Evolutionary conservation across 92 coral and sea anemone species (phyloP).

Genomic region (Parazoanthus swiftii): DNA sequence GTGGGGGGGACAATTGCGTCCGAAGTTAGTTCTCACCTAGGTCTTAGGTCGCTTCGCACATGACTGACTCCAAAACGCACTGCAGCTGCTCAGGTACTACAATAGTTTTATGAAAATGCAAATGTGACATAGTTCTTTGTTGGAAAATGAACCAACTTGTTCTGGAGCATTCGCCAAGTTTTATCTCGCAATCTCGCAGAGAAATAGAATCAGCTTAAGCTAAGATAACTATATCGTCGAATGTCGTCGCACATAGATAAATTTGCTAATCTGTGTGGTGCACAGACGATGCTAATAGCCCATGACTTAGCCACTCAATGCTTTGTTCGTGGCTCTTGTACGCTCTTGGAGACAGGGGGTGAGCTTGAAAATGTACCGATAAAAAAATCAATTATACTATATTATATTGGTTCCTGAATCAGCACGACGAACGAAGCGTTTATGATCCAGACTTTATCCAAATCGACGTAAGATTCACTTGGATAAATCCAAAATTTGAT

Average conservation of each 20-base stretch:
- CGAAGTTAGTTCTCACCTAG: slow-evolving; percentile 62
- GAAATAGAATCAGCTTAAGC: slow-evolving; percentile 1
- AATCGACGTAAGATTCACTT: slow-evolving; percentile 11
- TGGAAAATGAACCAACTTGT: slow-evolving; percentile 28
- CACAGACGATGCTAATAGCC: slow-evolving; percentile 1
- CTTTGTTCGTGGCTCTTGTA: background rate
- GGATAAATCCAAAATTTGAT: background rate
- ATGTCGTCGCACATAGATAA: slow-evolving; percentile 3
- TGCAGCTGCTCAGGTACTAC: slow-evolving; percentile 76
- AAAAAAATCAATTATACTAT: background rate
- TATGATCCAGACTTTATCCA: background rate
- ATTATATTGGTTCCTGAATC: slow-evolving; percentile 7
- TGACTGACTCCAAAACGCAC: slow-evolving; percentile 67
- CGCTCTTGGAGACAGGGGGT: slow-evolving; percentile 30
- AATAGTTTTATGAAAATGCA: slow-evolving; percentile 55
- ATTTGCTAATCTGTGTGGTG: slow-evolving; percentile 6
- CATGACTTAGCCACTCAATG: background rate
- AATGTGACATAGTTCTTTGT: slow-evolving; percentile 47
- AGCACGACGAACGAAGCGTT: slow-evolving; percentile 19
- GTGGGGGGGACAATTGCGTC: slow-evolving; percentile 71
- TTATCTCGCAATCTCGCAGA: background rate
- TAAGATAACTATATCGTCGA: background rate
- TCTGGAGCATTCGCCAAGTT: background rate
- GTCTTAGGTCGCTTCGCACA: slow-evolving; percentile 64
- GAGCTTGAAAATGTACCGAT: slow-evolving; percentile 10